Base-by-base conservation (phyloP, 2,888 invertebrate species). In the Pheosia gnoma region DNA sequence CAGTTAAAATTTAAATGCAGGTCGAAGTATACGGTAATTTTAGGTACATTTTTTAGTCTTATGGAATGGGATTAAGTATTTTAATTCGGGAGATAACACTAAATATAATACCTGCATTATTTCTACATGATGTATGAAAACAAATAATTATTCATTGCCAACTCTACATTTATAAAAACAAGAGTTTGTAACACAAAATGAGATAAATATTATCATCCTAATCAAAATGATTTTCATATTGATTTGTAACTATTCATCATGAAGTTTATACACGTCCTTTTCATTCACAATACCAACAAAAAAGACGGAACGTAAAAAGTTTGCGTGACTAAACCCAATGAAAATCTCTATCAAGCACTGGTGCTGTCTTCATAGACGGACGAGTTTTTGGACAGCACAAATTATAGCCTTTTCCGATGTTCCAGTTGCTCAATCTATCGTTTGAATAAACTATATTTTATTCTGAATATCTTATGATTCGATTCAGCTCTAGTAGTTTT, bases 281-380 rank as follows among this genome's bases (percentile, higher is more conserved):
- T 66, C 70, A 51, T 60, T 66, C 62, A 52, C 55, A 59, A 61
- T 62, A 61, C 13, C 37, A 70, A 62, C 39, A 39, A 59, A 56
- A 59, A 43, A 65, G 25, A 54, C n/a, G 57, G 49, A 62, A 64
- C 59, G 38, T 52, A 66, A 66, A 71, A 69, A 63, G 59, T 63
- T 76, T 57, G 77, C 77, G 75, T 74, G 77, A 74, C 70, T 68
- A 61, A 61, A 65, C 62, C 58, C 75, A 70, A 76, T 76, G 59
- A 65, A 63, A 67, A 54, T 58, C 51, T 51, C 61, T 57, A 67
- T 61, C 52, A 55, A 51, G 57, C 60, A 66, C 69, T 51, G 59
- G 64, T 65, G 65, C 61, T 37, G 43, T 63, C 62, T 71, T 71
- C 63, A 76, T 73, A 73, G 62, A 59, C 61, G 67, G 58, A 54